These are phyloP conservation scores for Hydractinia echinata DNA, from an alignment of 30 jellyfish, hydroid and myxozoan genomes.

Conservation along the genomic window DNA sequence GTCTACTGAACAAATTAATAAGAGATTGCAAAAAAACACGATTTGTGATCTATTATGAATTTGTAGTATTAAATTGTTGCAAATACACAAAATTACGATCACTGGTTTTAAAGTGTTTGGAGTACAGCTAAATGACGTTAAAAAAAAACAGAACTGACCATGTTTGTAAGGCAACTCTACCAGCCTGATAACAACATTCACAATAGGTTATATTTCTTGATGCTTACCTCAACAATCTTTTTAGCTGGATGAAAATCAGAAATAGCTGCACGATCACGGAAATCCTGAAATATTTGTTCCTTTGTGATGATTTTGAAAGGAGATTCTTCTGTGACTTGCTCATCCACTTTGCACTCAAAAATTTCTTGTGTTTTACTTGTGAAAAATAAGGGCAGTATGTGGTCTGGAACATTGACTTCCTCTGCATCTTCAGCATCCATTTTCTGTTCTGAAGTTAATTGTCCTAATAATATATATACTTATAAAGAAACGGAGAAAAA, in stretches of 20 bases:
- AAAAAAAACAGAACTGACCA: no score
- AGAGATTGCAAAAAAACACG: no score
- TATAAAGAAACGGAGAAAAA: no score
- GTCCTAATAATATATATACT: no score
- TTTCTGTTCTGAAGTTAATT: no score
- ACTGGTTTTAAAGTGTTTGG: no score
- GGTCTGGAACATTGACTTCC: conserved; percentile 45
- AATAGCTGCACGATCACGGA: conserved; percentile 85
- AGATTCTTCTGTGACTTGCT: conserved; percentile 65
- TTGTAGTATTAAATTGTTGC: no score
- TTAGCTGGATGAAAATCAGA: conserved; percentile 95
- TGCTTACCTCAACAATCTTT: conserved; percentile 68
- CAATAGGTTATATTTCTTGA: not conserved
- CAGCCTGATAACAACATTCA: no score
- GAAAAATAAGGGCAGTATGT: conserved; percentile 69
- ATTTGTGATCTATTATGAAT: no score
- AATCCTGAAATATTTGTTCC: conserved; percentile 68
- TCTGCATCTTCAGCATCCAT: not conserved
- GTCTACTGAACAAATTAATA: not conserved
- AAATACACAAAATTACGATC: no score
- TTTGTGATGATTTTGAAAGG: conserved; percentile 58
- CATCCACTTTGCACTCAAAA: conserved; percentile 74
- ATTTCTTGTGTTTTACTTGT: conserved; percentile 90
- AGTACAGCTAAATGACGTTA: no score
- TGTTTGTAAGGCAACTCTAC: no score